phyloP scores from a whole-genome alignment of 2,797 vertebrate species.

The Rhabdophis nuchalis region DNA sequence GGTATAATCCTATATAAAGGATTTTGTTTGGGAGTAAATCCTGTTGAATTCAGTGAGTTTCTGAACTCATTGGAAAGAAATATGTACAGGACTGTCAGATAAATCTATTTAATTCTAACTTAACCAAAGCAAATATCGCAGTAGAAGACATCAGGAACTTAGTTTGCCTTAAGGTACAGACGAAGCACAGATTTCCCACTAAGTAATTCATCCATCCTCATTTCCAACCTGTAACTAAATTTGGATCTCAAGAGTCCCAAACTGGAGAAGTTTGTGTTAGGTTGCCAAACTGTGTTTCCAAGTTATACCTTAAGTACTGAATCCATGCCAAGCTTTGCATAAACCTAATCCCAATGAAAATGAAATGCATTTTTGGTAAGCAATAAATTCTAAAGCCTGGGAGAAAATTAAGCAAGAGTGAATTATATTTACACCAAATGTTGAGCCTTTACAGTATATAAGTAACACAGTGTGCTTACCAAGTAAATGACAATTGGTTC shows the following conservation, averaged over 20 bases:
- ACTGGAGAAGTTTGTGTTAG: neutral
- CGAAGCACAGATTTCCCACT: neutral
- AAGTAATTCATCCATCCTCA: neutral
- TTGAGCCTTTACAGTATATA: neutral
- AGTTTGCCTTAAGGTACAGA: neutral
- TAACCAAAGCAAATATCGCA: neutral
- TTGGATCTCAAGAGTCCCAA: neutral
- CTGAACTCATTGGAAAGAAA: neutral
- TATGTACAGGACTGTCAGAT: neutral
- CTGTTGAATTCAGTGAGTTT: neutral
- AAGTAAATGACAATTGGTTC: neutral
- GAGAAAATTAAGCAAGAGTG: neutral
- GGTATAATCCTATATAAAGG: neutral
- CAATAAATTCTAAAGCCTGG: neutral
- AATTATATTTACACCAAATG: slow-evolving; percentile 3
- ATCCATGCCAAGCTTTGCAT: neutral
- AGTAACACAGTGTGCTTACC: neutral
- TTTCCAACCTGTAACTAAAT: neutral
- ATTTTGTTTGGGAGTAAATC: neutral
- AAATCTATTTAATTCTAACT: neutral
- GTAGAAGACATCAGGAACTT: neutral
- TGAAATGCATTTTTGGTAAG: neutral
- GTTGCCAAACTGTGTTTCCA: neutral
- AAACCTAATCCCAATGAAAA: neutral
- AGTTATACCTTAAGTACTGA: neutral